A percentile compares a stretch with the other conserved stretches of the same genome.
Evolutionary conservation across 2,797 vertebrate species (phyloP).

Genomic region (Tapirus indicus): DNA sequence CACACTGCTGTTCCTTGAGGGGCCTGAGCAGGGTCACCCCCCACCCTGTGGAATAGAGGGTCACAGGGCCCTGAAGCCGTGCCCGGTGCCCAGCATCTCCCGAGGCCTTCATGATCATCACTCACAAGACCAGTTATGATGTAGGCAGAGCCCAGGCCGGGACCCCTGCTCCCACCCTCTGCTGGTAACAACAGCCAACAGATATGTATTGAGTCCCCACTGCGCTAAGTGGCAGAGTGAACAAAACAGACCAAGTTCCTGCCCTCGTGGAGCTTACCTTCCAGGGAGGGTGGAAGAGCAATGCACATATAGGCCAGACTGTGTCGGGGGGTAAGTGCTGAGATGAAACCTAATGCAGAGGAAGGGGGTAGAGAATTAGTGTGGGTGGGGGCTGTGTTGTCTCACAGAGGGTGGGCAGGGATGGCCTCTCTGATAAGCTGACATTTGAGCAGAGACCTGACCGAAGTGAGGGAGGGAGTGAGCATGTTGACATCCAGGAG

Average conservation of each 20-base stretch:
- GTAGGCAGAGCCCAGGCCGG: too few species aligned
- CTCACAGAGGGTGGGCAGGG: not conserved
- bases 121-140: too few species aligned
- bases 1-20: too few species aligned
- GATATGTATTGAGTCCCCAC: not conserved
- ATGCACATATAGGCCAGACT: not conserved
- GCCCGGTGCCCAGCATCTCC: too few species aligned
- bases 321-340: not conserved
- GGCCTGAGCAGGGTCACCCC: too few species aligned
- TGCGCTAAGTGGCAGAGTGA: not conserved
- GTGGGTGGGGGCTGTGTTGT: not conserved
- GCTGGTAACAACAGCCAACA: not conserved
- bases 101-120: too few species aligned
- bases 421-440: not conserved
- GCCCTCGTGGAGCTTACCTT: not conserved
- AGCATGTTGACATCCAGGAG: not conserved
- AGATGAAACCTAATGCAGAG: too few species aligned
- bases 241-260: not conserved
- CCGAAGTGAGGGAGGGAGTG: not conserved
- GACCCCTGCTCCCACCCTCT: too few species aligned
- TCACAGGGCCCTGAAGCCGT: too few species aligned
- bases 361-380: not conserved
- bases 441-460: not conserved
- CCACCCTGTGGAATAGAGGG: too few species aligned
- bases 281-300: not conserved